phyloP scores from a whole-genome alignment of 1,140 invertebrate species.

The Saccostrea glomerata region DNA sequence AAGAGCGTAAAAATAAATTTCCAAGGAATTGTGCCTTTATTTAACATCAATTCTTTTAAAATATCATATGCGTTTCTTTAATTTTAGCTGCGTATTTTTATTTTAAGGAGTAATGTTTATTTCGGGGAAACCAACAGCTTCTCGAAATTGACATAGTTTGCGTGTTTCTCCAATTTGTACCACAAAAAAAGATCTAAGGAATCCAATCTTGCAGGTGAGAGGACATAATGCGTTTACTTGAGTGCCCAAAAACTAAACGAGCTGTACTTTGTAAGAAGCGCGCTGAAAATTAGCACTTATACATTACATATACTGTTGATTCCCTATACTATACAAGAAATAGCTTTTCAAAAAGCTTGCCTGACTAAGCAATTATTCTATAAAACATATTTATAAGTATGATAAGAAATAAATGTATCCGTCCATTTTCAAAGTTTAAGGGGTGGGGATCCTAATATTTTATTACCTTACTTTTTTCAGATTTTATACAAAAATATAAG shows the following conservation, averaged over 20 bases:
- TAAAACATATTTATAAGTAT: too few species aligned
- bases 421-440: too few species aligned
- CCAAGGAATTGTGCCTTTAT: background rate
- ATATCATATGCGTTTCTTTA: background rate
- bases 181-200: slow-evolving; percentile 31
- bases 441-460: too few species aligned
- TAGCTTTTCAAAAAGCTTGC: too few species aligned
- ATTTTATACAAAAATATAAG: too few species aligned
- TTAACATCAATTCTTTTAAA: background rate
- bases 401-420: too few species aligned
- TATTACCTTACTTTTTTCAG: too few species aligned
- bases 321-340: too few species aligned
- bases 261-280: slow-evolving; percentile 3
- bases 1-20: background rate
- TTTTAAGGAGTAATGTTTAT: slow-evolving; percentile 5
- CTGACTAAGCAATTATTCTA: too few species aligned
- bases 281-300: background rate
- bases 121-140: background rate
- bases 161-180: slow-evolving; percentile 20
- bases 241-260: background rate
- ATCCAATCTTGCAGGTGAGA: slow-evolving; percentile 10
- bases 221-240: background rate
- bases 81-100: background rate
- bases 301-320: too few species aligned
- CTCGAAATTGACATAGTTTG: slow-evolving; percentile 15